A percentile compares a stretch with the other conserved stretches of the same genome.
Evolutionary conservation across 2,113 vertebrate genomes (phyloP).

Genomic region (Oreotragus oreotragus): DNA sequence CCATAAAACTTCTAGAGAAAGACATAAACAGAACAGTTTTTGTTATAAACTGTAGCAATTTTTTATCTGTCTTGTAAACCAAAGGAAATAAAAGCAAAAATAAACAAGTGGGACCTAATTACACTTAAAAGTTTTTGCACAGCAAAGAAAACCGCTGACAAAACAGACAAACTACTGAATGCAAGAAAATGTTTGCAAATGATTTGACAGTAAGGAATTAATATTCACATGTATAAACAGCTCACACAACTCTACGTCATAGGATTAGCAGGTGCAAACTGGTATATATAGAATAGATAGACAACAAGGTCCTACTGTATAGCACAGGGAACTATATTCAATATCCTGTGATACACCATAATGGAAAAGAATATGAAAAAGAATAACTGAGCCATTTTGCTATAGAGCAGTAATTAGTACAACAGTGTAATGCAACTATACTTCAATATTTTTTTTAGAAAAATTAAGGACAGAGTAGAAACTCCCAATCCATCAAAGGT

Average conservation of each 20-base stretch:
- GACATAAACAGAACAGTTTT: not conserved
- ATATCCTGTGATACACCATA: not conserved
- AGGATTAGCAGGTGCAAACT: not conserved
- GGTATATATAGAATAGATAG: not conserved
- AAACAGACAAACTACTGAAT: not conserved
- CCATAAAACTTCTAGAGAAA: not conserved
- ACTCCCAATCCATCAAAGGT: not conserved
- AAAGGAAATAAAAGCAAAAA: not conserved
- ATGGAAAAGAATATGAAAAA: not conserved
- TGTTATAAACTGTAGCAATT: not conserved
- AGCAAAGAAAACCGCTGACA: not conserved
- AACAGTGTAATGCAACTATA: not conserved
- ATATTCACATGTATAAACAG: not conserved
- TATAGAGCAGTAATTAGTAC: not conserved
- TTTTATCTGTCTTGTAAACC: not conserved
- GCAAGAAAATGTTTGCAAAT: not conserved
- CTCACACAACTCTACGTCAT: not conserved
- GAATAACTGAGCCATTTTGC: not conserved
- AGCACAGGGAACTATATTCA: not conserved
- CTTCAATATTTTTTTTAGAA: not conserved
- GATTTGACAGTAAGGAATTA: not conserved
- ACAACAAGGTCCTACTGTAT: not conserved
- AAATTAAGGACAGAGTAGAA: not conserved
- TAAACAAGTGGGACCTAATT: not conserved
- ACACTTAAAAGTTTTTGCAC: not conserved